These are phyloP conservation scores for Chrysaora quinquecirrha DNA, from an alignment of 30 jellyfish, hydroid and myxozoan genomes.

Conservation along the genomic window DNA sequence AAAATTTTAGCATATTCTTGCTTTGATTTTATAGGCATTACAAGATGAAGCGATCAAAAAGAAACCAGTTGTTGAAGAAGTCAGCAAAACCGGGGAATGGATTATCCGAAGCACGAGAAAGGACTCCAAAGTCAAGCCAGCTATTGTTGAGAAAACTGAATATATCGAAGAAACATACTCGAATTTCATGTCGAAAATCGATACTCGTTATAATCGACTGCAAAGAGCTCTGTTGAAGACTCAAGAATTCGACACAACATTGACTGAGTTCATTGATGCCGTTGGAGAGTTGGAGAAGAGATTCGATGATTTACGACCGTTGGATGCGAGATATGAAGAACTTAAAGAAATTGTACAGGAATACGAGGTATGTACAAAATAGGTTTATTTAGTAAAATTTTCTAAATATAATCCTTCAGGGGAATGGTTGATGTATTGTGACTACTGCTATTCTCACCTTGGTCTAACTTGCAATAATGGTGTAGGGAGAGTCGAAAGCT, in stretches of 20 bases:
- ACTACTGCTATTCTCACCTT: too few relatives aligned
- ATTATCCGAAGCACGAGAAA: slow-evolving; percentile 42
- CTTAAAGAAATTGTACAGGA: slow-evolving; percentile 67
- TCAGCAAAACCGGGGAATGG: slow-evolving; percentile 83
- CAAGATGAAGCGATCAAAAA: slow-evolving; percentile 74
- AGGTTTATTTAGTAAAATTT: too few relatives aligned
- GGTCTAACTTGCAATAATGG: too few relatives aligned
- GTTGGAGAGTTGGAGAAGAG: slow-evolving; percentile 76
- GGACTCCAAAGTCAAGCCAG: slow-evolving; percentile 70
- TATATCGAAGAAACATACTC: slow-evolving; percentile 57
- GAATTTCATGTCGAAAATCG: slow-evolving; percentile 63
- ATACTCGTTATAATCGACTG: slow-evolving; percentile 74
- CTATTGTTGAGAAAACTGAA: slow-evolving; percentile 66
- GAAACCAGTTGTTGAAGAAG: slow-evolving; percentile 70
- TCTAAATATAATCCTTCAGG: background rate
- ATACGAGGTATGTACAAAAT: slow-evolving; percentile 83
- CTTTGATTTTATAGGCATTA: slow-evolving; percentile 38
- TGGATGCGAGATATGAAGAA: slow-evolving; percentile 75
- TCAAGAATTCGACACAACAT: slow-evolving; percentile 82
- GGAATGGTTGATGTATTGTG: too few relatives aligned
- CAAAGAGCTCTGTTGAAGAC: slow-evolving; percentile 77
- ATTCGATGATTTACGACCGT: slow-evolving; percentile 66
- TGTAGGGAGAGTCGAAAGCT: too few relatives aligned
- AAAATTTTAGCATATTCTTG: background rate
- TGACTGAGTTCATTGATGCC: slow-evolving; percentile 60